These are phyloP conservation scores for Rhea americana DNA, from an alignment of 2,113 vertebrate genomes.

Conservation along the genomic window DNA sequence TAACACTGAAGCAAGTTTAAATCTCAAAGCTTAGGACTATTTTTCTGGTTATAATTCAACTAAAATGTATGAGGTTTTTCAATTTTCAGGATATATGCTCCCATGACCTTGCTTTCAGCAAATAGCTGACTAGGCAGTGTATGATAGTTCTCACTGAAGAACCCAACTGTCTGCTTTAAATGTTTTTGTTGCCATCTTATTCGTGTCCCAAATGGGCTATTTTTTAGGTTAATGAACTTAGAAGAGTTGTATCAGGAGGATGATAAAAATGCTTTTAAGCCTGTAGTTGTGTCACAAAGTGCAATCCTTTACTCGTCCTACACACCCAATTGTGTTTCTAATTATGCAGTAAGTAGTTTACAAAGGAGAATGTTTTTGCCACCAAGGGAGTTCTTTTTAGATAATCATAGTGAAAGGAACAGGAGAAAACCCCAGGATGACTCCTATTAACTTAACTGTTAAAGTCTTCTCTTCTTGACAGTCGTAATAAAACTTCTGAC, in stretches of 20 bases:
- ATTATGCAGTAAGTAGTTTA: conserved; percentile 10
- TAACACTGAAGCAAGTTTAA: background rate
- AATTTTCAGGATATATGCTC: background rate
- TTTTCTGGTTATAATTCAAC: background rate
- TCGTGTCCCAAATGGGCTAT: background rate
- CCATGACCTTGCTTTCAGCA: background rate
- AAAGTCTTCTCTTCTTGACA: background rate
- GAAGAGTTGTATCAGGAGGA: background rate
- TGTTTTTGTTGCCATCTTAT: background rate
- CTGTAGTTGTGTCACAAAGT: conserved; percentile 26
- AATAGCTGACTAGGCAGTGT: background rate
- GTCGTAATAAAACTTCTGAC: background rate
- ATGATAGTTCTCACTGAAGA: background rate
- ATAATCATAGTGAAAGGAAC: conserved; percentile 32
- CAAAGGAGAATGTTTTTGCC: conserved; percentile 8
- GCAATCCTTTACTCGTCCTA: conserved; percentile 13
- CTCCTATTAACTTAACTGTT: background rate
- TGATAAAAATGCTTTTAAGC: conserved; percentile 7
- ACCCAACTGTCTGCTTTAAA: background rate
- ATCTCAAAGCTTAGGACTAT: background rate
- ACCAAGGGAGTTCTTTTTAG: conserved; percentile 8
- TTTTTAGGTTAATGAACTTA: background rate
- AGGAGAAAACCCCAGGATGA: background rate
- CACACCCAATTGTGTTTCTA: conserved; percentile 17
- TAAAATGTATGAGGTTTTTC: background rate